These are phyloP conservation scores for Callyntrura sp. DNA, from an alignment of 2,888 invertebrate genomes.

Conservation along the genomic window DNA sequence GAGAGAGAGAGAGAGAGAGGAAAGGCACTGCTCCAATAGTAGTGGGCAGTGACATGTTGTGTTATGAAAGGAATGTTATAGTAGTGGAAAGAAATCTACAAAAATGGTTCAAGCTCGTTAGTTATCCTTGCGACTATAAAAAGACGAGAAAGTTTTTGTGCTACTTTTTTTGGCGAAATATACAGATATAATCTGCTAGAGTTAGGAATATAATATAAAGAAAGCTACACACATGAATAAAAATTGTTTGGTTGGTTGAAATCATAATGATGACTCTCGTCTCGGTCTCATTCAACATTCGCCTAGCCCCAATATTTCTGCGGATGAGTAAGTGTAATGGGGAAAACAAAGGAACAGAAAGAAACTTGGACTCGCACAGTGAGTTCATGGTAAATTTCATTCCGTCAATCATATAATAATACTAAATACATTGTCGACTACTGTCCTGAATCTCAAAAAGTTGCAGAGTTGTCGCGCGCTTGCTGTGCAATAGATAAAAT, in stretches of 20 bases:
- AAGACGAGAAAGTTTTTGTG: constrained; percentile 43
- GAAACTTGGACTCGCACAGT: too few relatives aligned
- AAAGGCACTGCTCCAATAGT: not conserved
- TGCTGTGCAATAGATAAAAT: too few relatives aligned
- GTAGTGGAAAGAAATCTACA: not conserved
- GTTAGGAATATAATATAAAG: not conserved
- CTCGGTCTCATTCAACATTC: too few relatives aligned
- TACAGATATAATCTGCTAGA: not conserved
- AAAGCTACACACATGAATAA: not conserved
- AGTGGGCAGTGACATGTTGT: constrained; percentile 27
- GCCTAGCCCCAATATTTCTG: too few relatives aligned
- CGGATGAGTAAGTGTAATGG: too few relatives aligned
- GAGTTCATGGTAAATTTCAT: too few relatives aligned
- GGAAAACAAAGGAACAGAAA: too few relatives aligned
- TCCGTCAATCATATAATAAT: too few relatives aligned
- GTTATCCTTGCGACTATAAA: constrained; percentile 52
- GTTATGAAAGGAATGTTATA: not conserved
- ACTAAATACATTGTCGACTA: too few relatives aligned
- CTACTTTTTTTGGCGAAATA: constrained; percentile 34
- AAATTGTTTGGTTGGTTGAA: not conserved
- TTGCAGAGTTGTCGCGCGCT: too few relatives aligned
- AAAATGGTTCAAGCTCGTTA: constrained; percentile 54
- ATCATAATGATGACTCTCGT: too few relatives aligned
- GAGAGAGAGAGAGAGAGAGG: not conserved
- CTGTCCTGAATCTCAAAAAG: too few relatives aligned